These are phyloP conservation scores for Tetragonula clypearis DNA, from an alignment of 1,140 invertebrate species.

Conservation along the genomic window DNA sequence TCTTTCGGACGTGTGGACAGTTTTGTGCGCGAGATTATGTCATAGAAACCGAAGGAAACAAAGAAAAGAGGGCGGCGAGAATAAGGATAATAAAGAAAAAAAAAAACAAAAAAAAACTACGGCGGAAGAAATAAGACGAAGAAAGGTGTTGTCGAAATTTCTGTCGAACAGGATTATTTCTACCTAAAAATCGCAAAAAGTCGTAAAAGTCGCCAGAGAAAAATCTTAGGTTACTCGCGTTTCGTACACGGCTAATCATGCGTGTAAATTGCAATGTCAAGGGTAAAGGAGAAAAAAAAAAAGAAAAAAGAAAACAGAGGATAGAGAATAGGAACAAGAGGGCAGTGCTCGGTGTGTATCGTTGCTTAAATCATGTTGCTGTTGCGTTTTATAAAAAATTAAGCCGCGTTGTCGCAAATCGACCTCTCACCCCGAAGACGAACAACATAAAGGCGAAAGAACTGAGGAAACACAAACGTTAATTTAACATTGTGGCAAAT, in stretches of 20 bases:
- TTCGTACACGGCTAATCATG: constrained; percentile 4
- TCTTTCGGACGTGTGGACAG: constrained; percentile 9
- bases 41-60: not conserved
- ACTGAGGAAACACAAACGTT: not conserved
- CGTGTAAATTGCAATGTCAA: constrained; percentile 3
- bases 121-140: not conserved
- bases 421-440: not conserved
- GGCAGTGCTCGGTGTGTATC: constrained; percentile 24
- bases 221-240: constrained; percentile 41
- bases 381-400: not conserved
- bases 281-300: constrained; percentile 1
- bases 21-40: not conserved
- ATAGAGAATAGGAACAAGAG: constrained; percentile 49
- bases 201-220: not conserved
- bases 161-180: not conserved
- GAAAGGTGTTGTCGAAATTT: not conserved
- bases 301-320: constrained; percentile 10
- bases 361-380: constrained; percentile 23
- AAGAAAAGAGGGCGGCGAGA: not conserved
- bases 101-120: not conserved
- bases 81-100: not conserved
- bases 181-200: constrained; percentile 11
- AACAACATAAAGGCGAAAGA: not conserved
- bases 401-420: not conserved
- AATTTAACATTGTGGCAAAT: not conserved